Conservation (phyloP, 2,888 invertebrate genomes). For the Cosmia pyralina region DNA sequence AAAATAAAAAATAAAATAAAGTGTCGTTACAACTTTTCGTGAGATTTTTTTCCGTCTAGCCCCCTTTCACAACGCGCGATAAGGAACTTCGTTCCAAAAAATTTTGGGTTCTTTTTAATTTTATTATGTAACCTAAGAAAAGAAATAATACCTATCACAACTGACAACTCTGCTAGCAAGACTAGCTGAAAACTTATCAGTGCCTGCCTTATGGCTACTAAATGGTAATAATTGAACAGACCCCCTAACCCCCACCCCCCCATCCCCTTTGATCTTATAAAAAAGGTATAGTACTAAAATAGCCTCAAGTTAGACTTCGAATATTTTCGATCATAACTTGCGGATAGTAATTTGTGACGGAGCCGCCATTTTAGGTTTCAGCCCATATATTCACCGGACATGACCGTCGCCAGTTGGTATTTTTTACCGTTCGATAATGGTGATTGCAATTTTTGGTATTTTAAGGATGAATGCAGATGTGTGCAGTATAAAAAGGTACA, state of each 20-base stretch:
- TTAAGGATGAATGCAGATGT: background rate
- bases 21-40: no score
- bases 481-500: background rate
- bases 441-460: constrained; percentile 30
- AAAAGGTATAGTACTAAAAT: constrained; percentile 30
- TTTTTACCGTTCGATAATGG: constrained; percentile 20
- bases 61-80: no score
- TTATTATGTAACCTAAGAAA: background rate
- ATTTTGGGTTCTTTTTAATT: no score
- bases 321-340: constrained; percentile 48
- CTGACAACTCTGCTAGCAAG: background rate
- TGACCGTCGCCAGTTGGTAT: background rate
- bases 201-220: background rate
- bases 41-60: no score
- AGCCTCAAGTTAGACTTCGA: constrained; percentile 7
- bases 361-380: constrained; percentile 5
- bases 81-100: no score
- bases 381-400: constrained; percentile 14
- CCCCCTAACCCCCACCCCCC: no score
- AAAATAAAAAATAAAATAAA: no score
- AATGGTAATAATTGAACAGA: constrained; percentile 9
- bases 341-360: constrained; percentile 18
- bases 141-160: background rate
- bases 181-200: background rate
- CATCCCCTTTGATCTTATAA: no score